Evolutionary conservation across 1,140 invertebrate genomes (phyloP), one percentile per base, ranked within the genome.

Genomic region (Danaus melanippus): DNA sequence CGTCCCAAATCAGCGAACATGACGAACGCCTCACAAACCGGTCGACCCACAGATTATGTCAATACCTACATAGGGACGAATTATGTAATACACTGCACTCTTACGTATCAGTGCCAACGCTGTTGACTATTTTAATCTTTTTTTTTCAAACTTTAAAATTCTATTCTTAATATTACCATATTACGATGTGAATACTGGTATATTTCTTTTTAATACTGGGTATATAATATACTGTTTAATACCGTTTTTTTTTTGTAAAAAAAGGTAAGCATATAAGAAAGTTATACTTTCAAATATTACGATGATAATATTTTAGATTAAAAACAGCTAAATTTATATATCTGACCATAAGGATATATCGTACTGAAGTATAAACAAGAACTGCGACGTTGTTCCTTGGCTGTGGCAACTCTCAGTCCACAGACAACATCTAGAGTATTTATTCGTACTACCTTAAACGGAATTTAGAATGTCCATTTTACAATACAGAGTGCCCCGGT

Each of bases 21-120:
- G 74, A 71, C 69, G 67, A 67, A 66, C 69, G 74, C 65, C 67
- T 64, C 42, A 5, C 15, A 55, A 75, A 81, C 78, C 76, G 74
- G 78, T 79, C 62, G 53, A 54, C 60, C 50, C 62, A 64, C 53
- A 60, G 56, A 54, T 79, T 78, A 73, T 74, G 74, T 80, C 78
- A 77, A 75, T 67, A 69, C 65, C 64, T 62, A 64, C 74, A 71
- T 77, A 70, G 69, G 63, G 65, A 67, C 66, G 56, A 66, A 55
- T 70, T 66, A 66, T 66, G 64, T 67, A 66, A 69, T 44, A 44
- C 42, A 47, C 50, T 55, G 15, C 49, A 40, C 44, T 46, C 12
- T 50, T 50, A 10, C 47, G 12, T 48, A 48, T 42, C 15, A 43
- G 47, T 55, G 11, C 1, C 39, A 15, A 12, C 40, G n/a, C 12